Evolutionary conservation across 2,797 vertebrate genomes (phyloP), one percentile per base, ranked within the genome.

Genomic region (Cyclopterus lumpus): DNA sequence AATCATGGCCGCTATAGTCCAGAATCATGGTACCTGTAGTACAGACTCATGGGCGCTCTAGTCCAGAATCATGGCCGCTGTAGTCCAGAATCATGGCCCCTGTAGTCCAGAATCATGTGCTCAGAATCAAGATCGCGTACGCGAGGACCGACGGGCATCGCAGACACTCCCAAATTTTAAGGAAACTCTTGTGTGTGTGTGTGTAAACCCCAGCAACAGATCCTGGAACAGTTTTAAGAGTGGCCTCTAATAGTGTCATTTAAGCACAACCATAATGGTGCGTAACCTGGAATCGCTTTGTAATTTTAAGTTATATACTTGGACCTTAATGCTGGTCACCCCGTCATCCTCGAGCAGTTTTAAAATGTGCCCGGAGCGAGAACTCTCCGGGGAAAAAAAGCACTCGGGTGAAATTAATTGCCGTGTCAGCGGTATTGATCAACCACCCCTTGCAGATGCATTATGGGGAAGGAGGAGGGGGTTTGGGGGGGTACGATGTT

Each of bases 401-500:
- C 81, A 75, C 80, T 81, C 73, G 71, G n/a, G 59, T 44, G 49
- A 75, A 86, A 87, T 86, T 81, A 88, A 88, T 83, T 61, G 82
- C 64, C 5, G 28, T 71, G 86, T 91, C 84, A 69, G 80, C 20
- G 30, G 55, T 91, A 91, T 93, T 77, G 89, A 93, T 92, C 86
- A 82, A 67, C 83, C 77, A 60, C 80, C 77, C 71, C 69, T 57
- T 82, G 71, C 79, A 84, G 85, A 89, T 89, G 75, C 76, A 89
- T 91, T 86, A 88, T 70, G 85, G 79, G 18, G 16, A 1, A 7
- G 32, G 11, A 42, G 34, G 34, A 34, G 34, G 34, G 72, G 32
- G 26, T 22, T 22, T 22, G 22, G 22, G 22, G 22, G 22, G 22
- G 22, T 22, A 22, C 22, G 90, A 82, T 71, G 79, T 53, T 44